Evolutionary conservation across 2,888 invertebrate genomes (phyloP), one percentile per base, ranked within the genome.

Genomic region (Bombyx huttoni): DNA sequence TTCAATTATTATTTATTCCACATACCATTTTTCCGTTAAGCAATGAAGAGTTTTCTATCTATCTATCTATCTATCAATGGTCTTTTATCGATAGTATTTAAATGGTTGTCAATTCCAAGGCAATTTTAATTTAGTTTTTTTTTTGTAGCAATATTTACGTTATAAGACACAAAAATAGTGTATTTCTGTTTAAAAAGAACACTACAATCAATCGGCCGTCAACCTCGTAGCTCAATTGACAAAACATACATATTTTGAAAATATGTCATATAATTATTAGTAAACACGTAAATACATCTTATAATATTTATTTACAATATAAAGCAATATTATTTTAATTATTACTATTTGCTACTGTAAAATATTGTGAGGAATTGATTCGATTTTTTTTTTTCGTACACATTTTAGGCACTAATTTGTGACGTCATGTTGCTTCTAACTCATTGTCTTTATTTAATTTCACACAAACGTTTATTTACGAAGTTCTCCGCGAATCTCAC

Each of bases 191-290:
- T 48, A 47, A 57, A 53, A 50, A 49, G 59, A 75, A 78, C 70
- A 59, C 70, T 79, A 67, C 73, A 83, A 78, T 78, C 70, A 70
- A 76, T 69, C 66, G 56, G 73, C 65, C 71, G 66, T 63, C 56
- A 59, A 62, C 66, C 64, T 88, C 87, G 87, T 85, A 86, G 85
- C 84, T 85, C 88, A 87, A 88, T 87, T 86, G 88, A 88, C 82
- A 87, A 86, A 87, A 86, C 84, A 85, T 85, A 87, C 84, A 86
- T 85, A 87, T 86, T 86, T 87, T 86, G 79, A 77, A 87, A 86
- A 87, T 86, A 87, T 87, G 85, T 84, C 76, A 65, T 53, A 40
- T 40, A 49, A 59, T 63, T 78, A 82, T 78, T 76, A 81, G 70
- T 85, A 85, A 85, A 85, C 81, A 84, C 78, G 79, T 83, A 84